Evolutionary conservation across 2,797 vertebrate species (phyloP), one percentile per base, ranked within the genome.

Genomic region (Takifugu ocellatus): DNA sequence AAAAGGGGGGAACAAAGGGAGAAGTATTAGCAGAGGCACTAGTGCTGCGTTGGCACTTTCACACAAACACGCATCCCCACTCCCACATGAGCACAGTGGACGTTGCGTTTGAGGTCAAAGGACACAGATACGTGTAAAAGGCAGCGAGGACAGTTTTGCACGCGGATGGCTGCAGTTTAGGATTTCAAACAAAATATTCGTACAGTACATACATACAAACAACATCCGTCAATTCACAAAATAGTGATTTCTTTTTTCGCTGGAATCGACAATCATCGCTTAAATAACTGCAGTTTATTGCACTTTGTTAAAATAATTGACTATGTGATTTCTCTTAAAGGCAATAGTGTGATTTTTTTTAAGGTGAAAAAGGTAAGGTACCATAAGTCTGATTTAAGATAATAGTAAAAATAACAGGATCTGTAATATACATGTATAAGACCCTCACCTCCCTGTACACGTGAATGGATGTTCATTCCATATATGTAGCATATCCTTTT

Each of bases 271-370:
- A 90, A 92, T 93, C 89, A 92, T 89, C 79, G 88, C 87, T 91
- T 92, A 91, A 92, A 92, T 92, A 93, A 88, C 75, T 83, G 79
- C 68, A 43, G 68, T 87, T 91, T 90, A 92, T 93, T 92, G 92
- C 91, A 93, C 91, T 87, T 86, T 91, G 91, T 92, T 92, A 92
- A 92, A 90, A 89, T 89, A 90, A 90, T 90, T 90, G 91, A 90
- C 82, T 87, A 84, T 75, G 82, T 72, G 84, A 87, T 86, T 89
- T 87, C 69, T 88, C 79, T 90, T 86, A 88, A 91, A 92, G 89
- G 90, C 89, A 91, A 89, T 88, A 87, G 84, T 85, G 88, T 90
- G 90, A 91, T 90, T 82, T 25, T n/a, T 89, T 89, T 74, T 67
- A 89, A 90, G 83, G 84, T 89, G 89, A 88, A 90, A 91, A 91